These are phyloP conservation scores for Nephrotoma flavescens DNA, from an alignment of 2,888 invertebrate species.

Conservation along the genomic window DNA sequence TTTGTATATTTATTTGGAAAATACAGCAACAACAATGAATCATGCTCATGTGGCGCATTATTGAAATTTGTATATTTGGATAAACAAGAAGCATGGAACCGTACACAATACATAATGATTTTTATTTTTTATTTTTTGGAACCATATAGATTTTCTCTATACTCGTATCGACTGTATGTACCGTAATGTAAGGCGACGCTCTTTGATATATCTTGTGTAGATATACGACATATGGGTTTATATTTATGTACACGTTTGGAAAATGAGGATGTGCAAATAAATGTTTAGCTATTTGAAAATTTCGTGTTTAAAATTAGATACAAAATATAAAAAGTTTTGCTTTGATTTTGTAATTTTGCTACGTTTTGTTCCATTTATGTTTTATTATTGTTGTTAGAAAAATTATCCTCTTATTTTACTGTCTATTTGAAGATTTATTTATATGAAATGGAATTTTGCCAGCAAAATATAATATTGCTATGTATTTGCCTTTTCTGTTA, in stretches of 20 bases:
- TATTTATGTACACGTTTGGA: neutral
- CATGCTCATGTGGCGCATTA: neutral
- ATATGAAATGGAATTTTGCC: neutral
- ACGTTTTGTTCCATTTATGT: neutral
- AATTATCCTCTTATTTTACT: neutral
- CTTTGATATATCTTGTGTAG: neutral
- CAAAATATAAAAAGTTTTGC: neutral
- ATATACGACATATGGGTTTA: neutral
- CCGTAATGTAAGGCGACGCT: neutral
- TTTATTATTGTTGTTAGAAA: neutral
- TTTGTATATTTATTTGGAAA: neutral
- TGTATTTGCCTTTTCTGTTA: neutral
- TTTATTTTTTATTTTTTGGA: neutral
- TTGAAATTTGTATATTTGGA: neutral
- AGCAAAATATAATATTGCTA: neutral
- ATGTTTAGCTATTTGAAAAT: neutral
- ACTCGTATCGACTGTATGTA: neutral
- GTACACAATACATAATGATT: neutral
- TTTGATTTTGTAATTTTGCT: neutral
- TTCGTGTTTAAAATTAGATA: neutral
- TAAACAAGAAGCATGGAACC: neutral
- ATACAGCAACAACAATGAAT: neutral
- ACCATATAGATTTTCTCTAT: neutral
- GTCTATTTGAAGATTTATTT: neutral
- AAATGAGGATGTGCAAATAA: neutral